These are phyloP conservation scores for Phymorhynchus buccinoides DNA, from an alignment of 1,140 invertebrate species.

Conservation along the genomic window DNA sequence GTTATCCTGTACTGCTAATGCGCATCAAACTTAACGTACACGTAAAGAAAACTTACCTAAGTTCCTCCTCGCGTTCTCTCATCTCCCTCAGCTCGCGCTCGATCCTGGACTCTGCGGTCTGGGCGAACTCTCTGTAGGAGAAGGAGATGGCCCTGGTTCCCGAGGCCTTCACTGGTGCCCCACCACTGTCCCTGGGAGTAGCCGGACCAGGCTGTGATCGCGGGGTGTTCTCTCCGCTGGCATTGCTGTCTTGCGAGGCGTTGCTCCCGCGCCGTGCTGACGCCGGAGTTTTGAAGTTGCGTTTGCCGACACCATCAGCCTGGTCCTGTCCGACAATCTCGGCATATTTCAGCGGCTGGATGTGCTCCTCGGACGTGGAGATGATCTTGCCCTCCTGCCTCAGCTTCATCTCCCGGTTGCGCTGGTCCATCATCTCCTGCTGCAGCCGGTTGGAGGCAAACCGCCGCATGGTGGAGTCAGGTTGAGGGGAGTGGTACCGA, in stretches of 20 bases:
- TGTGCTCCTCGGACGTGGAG: conserved; percentile 66
- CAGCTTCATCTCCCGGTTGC: conserved; percentile 57
- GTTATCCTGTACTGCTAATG: neutral
- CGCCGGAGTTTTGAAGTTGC: conserved; percentile 63
- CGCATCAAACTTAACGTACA: neutral
- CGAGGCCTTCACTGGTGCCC: conserved; percentile 32
- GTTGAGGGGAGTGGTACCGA: conserved; percentile 10
- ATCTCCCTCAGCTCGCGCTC: conserved; percentile 68
- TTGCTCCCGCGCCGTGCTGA: neutral
- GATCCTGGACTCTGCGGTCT: conserved; percentile 68
- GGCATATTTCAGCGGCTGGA: conserved; percentile 61
- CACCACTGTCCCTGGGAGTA: conserved; percentile 35
- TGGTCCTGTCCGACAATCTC: conserved; percentile 57
- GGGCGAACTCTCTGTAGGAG: conserved; percentile 66
- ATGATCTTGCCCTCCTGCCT: conserved; percentile 64
- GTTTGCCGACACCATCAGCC: conserved; percentile 53
- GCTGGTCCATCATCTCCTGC: conserved; percentile 63
- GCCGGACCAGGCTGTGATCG: neutral
- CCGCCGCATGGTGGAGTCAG: conserved; percentile 52
- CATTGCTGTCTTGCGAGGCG: neutral
- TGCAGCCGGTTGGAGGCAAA: conserved; percentile 62
- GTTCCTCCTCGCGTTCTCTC: conserved; percentile 68
- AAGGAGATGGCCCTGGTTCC: conserved; percentile 58
- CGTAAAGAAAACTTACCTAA: conserved; percentile 66
- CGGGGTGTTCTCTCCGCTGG: neutral